Conservation (phyloP, 1,140 invertebrate species). For the Contarinia nasturtii region DNA sequence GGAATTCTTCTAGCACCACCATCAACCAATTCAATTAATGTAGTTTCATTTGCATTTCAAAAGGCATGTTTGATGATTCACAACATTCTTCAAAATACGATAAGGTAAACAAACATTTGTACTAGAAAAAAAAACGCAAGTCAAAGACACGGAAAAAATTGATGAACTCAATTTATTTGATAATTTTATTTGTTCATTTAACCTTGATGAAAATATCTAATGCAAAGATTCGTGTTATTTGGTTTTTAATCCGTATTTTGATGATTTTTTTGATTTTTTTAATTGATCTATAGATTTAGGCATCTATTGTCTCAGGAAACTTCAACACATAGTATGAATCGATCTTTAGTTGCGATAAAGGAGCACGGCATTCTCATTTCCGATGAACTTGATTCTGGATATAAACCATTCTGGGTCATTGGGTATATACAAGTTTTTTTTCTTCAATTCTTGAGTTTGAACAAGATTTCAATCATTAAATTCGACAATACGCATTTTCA, state of each 20-base stretch:
- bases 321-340: conserved; percentile 35
- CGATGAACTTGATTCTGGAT: background rate
- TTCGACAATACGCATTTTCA: conserved; percentile 22
- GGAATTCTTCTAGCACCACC: conserved; percentile 42
- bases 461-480: background rate
- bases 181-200: too few relatives aligned
- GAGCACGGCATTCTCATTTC: conserved; percentile 45
- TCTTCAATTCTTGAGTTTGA: background rate
- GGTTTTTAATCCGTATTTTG: background rate
- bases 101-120: conserved; percentile 28
- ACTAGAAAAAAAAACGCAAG: too few relatives aligned
- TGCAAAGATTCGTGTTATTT: too few relatives aligned
- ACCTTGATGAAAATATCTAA: too few relatives aligned
- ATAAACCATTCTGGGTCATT: conserved; percentile 28
- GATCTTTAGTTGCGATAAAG: conserved; percentile 56
- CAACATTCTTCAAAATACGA: conserved; percentile 43
- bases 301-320: conserved; percentile 34
- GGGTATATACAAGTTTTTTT: conserved; percentile 24
- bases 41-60: conserved; percentile 46
- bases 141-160: too few relatives aligned
- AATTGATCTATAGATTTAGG: conserved; percentile 23
- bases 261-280: conserved; percentile 8
- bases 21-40: conserved; percentile 17
- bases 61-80: conserved; percentile 46
- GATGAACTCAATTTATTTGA: too few relatives aligned